Conservation (phyloP, 2,113 vertebrate genomes). For the Ageneiosus marmoratus region DNA sequence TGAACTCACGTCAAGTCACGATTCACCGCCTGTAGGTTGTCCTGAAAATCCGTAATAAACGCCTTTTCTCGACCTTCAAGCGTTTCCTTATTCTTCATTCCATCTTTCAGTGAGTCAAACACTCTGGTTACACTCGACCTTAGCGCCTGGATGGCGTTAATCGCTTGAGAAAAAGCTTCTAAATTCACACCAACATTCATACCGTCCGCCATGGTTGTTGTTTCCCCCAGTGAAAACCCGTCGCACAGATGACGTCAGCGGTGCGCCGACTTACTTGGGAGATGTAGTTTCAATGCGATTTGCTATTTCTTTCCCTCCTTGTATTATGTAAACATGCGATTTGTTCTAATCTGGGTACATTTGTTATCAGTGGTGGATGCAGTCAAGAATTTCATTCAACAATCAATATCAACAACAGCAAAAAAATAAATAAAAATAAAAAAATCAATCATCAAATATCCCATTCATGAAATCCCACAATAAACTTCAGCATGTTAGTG, state of each 20-base stretch:
- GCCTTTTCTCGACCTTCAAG: conserved; percentile 89
- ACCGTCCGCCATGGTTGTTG: conserved; percentile 83
- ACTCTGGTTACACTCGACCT: conserved; percentile 94
- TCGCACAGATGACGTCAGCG: conserved; percentile 52
- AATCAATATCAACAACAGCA: not conserved
- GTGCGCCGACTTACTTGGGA: conserved; percentile 5
- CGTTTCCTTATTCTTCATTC: conserved; percentile 92
- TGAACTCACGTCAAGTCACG: conserved; percentile 89
- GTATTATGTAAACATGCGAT: not conserved
- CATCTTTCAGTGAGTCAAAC: conserved; percentile 94
- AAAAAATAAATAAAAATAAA: not conserved
- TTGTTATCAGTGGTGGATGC: too few relatives aligned
- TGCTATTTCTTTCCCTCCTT: not conserved
- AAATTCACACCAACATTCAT: conserved; percentile 90
- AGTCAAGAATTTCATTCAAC: too few relatives aligned
- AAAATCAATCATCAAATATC: not conserved
- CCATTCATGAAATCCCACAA: not conserved
- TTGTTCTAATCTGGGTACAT: too few relatives aligned
- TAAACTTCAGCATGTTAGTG: not conserved
- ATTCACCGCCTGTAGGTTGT: conserved; percentile 93
- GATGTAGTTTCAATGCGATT: conserved; percentile 40
- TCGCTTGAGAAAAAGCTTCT: conserved; percentile 94
- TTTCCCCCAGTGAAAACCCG: not conserved
- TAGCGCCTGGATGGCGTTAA: conserved; percentile 91
- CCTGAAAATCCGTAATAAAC: conserved; percentile 91